Evolutionary conservation across 1,140 invertebrate species (phyloP).

Genomic region (Drosophila asahinai): DNA sequence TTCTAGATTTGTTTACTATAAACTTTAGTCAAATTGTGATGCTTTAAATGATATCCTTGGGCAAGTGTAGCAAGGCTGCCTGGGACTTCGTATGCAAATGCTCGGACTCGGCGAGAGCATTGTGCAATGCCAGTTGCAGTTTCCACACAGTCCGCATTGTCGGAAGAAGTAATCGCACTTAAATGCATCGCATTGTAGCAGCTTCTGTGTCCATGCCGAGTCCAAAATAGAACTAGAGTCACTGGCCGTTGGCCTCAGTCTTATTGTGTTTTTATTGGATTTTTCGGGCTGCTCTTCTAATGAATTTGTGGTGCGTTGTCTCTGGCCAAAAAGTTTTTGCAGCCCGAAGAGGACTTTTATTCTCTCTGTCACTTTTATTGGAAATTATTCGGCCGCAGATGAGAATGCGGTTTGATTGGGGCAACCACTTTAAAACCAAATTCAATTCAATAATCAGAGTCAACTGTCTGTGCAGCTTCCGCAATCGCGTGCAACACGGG

Average conservation of each 20-base stretch:
- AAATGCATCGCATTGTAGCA: constrained; percentile 57
- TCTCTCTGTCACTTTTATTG: constrained; percentile 39
- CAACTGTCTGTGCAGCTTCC: constrained; percentile 41
- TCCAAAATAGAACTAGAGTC: constrained; percentile 2
- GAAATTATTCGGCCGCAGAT: constrained; percentile 35
- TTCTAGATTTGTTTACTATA: not conserved
- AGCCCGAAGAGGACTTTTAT: constrained; percentile 20
- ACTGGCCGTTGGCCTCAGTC: constrained; percentile 15
- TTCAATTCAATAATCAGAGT: constrained; percentile 39
- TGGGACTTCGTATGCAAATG: constrained; percentile 28
- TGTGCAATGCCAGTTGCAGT: constrained; percentile 28
- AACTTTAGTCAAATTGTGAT: not conserved
- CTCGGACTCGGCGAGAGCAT: not conserved
- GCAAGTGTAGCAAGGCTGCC: constrained; percentile 2
- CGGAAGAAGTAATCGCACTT: constrained; percentile 49
- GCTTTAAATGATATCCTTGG: not conserved
- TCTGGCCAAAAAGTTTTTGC: constrained; percentile 7
- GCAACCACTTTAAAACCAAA: constrained; percentile 25
- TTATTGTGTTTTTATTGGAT: constrained; percentile 54
- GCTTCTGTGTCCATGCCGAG: constrained; percentile 5
- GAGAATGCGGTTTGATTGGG: constrained; percentile 44
- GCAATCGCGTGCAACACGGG: constrained; percentile 32
- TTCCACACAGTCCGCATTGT: constrained; percentile 46
- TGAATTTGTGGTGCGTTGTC: constrained; percentile 30
- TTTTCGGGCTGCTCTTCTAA: constrained; percentile 17